Base-by-base conservation (phyloP, 1,140 invertebrate genomes). In the Branchinecta lynchi region DNA sequence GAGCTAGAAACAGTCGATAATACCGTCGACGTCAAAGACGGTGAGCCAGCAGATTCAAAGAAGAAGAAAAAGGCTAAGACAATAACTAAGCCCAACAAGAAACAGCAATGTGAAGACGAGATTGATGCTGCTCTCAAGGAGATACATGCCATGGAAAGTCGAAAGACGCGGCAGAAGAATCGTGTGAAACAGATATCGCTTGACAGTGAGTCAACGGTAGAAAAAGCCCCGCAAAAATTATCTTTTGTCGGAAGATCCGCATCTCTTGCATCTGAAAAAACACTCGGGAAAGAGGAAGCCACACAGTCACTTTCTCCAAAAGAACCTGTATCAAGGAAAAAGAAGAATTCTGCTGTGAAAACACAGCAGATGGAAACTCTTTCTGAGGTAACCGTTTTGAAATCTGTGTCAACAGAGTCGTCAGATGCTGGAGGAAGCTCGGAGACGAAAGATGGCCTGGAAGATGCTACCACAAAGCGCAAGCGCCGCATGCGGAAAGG, bases 121-220 rank as follows among this genome's bases (percentile, higher is more conserved):
- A 82, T 85, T 72, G 84, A 86, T 73, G 83, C 81, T 75, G 83
- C 82, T 69, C 75, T 83, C 15, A 81, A 80, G 75, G 82, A 84
- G 75, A 84, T 84, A 65, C 80, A 80, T 66, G 75, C 77, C 70
- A 79, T 82, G 79, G 79, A 81, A 70, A 80, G 80, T 69, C 76
- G 77, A 51, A 74, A 72, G 44, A 73, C 73, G 45, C 69, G 72
- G 20, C 71, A 72, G 45, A 32, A 20, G 5, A 32, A 32, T 32
- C 32, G 32, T 32, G 32, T 32, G 32, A 32, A 32, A 32, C 43
- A n/a, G 17, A 44, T 32, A 71, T 32, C 32, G 32, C 32, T 32
- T 32, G 32, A 32, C 32, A 32, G 32, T 32, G 32, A 32, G 32
- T 32, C 32, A 32, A 15, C 51, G 12, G 17, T 20, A 12, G 51